phyloP scores from a whole-genome alignment of 2,888 invertebrate genomes.

The Pollenia labialis region DNA sequence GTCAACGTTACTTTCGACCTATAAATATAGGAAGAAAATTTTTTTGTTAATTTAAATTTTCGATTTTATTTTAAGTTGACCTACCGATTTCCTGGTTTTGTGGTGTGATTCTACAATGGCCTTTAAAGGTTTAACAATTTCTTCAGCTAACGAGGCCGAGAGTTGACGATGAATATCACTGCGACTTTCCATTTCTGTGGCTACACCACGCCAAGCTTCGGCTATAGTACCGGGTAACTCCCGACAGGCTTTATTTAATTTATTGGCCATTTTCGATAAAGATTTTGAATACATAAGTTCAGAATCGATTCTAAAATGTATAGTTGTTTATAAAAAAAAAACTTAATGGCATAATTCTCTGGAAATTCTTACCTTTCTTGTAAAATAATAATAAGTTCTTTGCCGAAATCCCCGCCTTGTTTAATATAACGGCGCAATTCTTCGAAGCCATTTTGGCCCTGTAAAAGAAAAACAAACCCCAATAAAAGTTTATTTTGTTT shows the following conservation, averaged over 20 bases:
- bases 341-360: not conserved
- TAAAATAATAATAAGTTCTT: slow-evolving; percentile 93
- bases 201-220: slow-evolving; percentile 96
- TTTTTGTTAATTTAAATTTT: not conserved
- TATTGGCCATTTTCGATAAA: slow-evolving; percentile 93
- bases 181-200: slow-evolving; percentile 95
- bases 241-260: slow-evolving; percentile 92
- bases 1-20: slow-evolving; percentile 92
- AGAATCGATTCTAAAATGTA: slow-evolving; percentile 90
- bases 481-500: not conserved
- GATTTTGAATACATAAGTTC: slow-evolving; percentile 96
- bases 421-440: slow-evolving; percentile 96
- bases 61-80: slow-evolving; percentile 53
- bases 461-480: slow-evolving; percentile 81
- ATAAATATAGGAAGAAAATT: slow-evolving; percentile 71
- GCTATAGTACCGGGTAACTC: slow-evolving; percentile 91
- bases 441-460: slow-evolving; percentile 97
- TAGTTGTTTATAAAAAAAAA: not conserved
- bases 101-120: slow-evolving; percentile 89
- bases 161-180: slow-evolving; percentile 95
- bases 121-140: slow-evolving; percentile 94
- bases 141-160: slow-evolving; percentile 91
- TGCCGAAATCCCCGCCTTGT: slow-evolving; percentile 97
- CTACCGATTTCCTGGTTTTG: slow-evolving; percentile 89
- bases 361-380: slow-evolving; percentile 91